A percentile compares a stretch with the other conserved stretches of the same genome.
phyloP scores from a whole-genome alignment of 2,888 invertebrate species.

The Perdita meconis region DNA sequence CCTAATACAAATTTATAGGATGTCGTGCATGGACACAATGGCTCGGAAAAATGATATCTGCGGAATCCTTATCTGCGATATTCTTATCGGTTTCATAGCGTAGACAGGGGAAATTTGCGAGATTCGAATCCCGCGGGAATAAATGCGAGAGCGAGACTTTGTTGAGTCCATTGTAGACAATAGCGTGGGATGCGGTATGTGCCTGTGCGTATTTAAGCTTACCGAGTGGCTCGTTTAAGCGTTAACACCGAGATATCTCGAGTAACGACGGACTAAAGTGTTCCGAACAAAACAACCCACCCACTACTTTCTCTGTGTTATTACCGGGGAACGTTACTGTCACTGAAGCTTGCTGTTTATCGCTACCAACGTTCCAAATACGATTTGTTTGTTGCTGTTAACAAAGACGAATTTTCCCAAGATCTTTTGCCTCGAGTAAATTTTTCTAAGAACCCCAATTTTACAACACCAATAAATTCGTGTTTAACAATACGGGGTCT shows the following conservation, averaged over 20 bases:
- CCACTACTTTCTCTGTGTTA: neutral
- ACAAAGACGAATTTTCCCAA: too few species aligned
- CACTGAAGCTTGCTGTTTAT: neutral
- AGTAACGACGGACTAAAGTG: constrained; percentile 3
- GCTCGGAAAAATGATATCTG: constrained; percentile 55
- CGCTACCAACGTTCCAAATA: too few species aligned
- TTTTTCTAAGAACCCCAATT: too few species aligned
- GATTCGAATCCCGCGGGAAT: constrained; percentile 42
- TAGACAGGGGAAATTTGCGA: constrained; percentile 63
- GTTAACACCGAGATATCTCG: constrained; percentile 28
- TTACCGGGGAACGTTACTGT: constrained; percentile 16
- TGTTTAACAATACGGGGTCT: too few species aligned
- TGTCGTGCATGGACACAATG: constrained; percentile 46
- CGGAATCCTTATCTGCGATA: constrained; percentile 52
- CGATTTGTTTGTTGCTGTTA: too few species aligned
- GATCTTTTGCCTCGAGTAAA: too few species aligned
- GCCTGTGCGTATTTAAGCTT: constrained; percentile 9
- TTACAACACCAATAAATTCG: too few species aligned
- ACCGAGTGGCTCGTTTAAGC: constrained; percentile 20
- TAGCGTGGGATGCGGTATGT: neutral
- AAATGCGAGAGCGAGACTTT: constrained; percentile 36
- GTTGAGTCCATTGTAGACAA: constrained; percentile 26
- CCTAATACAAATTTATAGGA: constrained; percentile 61
- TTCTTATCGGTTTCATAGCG: constrained; percentile 59
- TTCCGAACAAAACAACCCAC: constrained; percentile 7